Evolutionary conservation across 1,140 invertebrate species (phyloP).

Genomic region (Drosophila malerkotliana): DNA sequence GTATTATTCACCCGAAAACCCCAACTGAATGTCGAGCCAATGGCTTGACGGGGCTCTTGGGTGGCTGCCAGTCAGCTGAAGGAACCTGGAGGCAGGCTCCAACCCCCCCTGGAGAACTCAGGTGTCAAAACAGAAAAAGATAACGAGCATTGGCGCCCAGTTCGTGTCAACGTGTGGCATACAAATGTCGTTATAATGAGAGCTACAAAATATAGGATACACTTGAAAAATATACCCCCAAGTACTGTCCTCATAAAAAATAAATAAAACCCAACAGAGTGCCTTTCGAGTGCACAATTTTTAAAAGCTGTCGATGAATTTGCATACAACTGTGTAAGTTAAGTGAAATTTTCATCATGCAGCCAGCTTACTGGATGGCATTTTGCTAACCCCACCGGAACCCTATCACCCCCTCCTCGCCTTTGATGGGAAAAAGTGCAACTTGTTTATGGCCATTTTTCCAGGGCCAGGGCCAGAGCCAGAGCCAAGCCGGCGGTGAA

Average conservation of each 20-base stretch:
- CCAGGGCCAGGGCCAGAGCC: conserved; percentile 32
- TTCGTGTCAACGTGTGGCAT: conserved; percentile 26
- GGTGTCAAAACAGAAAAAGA: conserved; percentile 45
- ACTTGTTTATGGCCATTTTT: conserved; percentile 51
- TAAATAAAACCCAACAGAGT: background rate
- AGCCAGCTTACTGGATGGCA: conserved; percentile 11
- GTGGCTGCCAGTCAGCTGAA: conserved; percentile 54
- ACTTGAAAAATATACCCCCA: background rate
- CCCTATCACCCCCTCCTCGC: background rate
- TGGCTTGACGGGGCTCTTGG: conserved; percentile 41
- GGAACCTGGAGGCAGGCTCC: conserved; percentile 3
- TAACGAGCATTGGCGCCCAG: conserved; percentile 31
- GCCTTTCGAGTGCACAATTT: background rate
- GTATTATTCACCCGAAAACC: background rate
- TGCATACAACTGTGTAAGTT: conserved; percentile 12
- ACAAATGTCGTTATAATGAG: conserved; percentile 40
- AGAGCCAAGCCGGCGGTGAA: conserved; percentile 2
- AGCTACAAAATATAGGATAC: background rate
- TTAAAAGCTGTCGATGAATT: conserved; percentile 18
- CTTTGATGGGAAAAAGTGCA: conserved; percentile 38
- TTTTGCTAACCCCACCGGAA: conserved; percentile 1
- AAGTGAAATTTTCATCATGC: conserved; percentile 4
- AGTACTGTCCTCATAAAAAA: background rate
- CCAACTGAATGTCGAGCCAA: conserved; percentile 23
- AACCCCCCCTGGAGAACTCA: conserved; percentile 13